phyloP scores from a whole-genome alignment of 2,113 vertebrate species.

The Pomatorhinus ruficollis region DNA sequence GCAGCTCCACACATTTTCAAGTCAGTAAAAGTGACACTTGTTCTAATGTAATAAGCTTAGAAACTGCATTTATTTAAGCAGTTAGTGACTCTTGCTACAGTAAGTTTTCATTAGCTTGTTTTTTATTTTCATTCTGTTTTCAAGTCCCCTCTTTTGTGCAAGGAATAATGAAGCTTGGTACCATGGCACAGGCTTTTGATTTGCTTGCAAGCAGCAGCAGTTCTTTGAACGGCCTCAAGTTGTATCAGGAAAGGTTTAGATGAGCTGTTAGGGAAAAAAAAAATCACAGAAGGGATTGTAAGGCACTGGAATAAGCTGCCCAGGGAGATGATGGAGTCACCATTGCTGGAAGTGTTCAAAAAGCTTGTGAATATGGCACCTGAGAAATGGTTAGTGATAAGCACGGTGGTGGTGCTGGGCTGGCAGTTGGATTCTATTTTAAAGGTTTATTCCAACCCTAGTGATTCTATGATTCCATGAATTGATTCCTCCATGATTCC shows the following conservation, averaged over 20 bases:
- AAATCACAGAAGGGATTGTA: not conserved
- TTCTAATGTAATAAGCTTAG: conserved; percentile 34
- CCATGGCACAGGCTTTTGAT: not conserved
- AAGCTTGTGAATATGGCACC: not conserved
- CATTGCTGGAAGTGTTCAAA: not conserved
- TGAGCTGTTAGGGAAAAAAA: not conserved
- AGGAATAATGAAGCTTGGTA: not conserved
- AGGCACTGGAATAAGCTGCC: not conserved
- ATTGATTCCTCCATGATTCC: not conserved
- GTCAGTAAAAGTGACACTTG: not conserved
- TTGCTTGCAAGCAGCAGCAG: not conserved
- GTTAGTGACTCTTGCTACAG: conserved; percentile 16
- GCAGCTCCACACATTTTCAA: not conserved
- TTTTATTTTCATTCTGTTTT: conserved; percentile 30
- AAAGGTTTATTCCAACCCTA: not conserved
- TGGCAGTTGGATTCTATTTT: not conserved
- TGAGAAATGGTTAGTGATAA: not conserved
- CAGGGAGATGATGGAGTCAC: not conserved
- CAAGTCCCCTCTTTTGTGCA: not conserved
- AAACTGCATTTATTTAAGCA: conserved; percentile 29
- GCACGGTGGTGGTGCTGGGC: not conserved
- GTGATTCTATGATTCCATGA: not conserved
- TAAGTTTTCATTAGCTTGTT: conserved; percentile 42
- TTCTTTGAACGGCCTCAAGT: not conserved
- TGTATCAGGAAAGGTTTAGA: not conserved